phyloP scores from a whole-genome alignment of 2,888 invertebrate genomes.

The Siphonodentalium dalli region DNA sequence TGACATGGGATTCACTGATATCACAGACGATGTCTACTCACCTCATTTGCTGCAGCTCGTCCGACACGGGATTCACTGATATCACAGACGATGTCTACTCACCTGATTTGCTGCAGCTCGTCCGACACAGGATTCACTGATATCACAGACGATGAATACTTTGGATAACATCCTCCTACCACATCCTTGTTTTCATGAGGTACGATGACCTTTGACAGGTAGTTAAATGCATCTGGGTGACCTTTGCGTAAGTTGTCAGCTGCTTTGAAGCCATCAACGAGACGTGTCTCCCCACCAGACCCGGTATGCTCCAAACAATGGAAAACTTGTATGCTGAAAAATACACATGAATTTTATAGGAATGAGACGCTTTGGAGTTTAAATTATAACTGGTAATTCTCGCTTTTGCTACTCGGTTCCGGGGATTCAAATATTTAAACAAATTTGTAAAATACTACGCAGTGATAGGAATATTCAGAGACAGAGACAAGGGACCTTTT shows the following conservation, averaged over 20 bases:
- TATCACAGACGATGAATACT: no score
- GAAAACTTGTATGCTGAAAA: slow-evolving; percentile 68
- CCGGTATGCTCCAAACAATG: slow-evolving; percentile 71
- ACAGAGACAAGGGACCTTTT: no score
- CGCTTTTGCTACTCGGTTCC: no score
- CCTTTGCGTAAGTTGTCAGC: slow-evolving; percentile 70
- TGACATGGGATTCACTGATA: slow-evolving; percentile 64
- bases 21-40: no score
- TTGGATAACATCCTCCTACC: slow-evolving; percentile 8
- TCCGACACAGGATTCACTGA: no score
- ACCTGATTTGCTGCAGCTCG: slow-evolving; percentile 24
- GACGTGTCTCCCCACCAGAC: slow-evolving; percentile 76
- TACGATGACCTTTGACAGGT: slow-evolving; percentile 70
- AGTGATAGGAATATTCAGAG: no score
- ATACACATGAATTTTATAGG: neutral
- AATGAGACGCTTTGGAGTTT: neutral
- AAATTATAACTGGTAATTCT: neutral
- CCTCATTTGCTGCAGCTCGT: slow-evolving; percentile 71
- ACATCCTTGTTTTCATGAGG: slow-evolving; percentile 71
- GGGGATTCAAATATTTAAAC: no score
- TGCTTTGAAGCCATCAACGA: slow-evolving; percentile 78
- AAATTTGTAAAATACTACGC: no score
- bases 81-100: slow-evolving; percentile 37
- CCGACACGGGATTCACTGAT: slow-evolving; percentile 65
- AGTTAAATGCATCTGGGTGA: slow-evolving; percentile 71